Conservation (phyloP, 2,113 vertebrate genomes). For the Gymnorhina tibicen region DNA sequence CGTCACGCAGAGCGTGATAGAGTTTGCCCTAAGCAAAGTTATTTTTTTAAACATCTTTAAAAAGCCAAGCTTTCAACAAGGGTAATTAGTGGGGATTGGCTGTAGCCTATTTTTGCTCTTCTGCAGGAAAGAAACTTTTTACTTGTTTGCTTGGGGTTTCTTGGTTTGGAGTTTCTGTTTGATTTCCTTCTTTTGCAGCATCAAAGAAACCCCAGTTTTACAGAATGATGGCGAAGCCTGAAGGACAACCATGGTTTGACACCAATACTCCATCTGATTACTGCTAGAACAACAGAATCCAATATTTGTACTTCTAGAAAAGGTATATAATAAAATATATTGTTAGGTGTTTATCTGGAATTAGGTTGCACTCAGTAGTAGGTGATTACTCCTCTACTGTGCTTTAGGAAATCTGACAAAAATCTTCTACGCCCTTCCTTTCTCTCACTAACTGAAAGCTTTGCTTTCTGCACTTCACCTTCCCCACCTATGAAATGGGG, state of each 20-base stretch:
- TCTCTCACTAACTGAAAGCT: not conserved
- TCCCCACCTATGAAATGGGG: not conserved
- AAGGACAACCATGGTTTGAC: not conserved
- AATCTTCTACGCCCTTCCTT: not conserved
- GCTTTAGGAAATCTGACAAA: not conserved
- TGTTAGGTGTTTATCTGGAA: not conserved
- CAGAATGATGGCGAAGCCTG: not conserved
- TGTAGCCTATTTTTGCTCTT: conserved; percentile 43
- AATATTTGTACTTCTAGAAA: not conserved
- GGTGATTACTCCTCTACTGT: not conserved
- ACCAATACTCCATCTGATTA: not conserved
- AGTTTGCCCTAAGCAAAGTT: conserved; percentile 44
- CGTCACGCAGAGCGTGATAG: not conserved
- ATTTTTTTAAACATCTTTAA: conserved; percentile 42
- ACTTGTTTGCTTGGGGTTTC: not conserved
- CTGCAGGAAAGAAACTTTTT: conserved; percentile 21
- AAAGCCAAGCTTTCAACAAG: conserved; percentile 54
- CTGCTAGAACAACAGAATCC: not conserved
- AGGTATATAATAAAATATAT: not conserved
- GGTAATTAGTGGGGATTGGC: conserved; percentile 36
- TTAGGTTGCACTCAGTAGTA: not conserved
- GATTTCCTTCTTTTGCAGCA: conserved; percentile 42
- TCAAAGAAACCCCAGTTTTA: conserved; percentile 41
- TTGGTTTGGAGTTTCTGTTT: not conserved
- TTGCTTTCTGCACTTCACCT: not conserved